Evolutionary conservation across 1,140 invertebrate species (phyloP).

Genomic region (Portunus trituberculatus): DNA sequence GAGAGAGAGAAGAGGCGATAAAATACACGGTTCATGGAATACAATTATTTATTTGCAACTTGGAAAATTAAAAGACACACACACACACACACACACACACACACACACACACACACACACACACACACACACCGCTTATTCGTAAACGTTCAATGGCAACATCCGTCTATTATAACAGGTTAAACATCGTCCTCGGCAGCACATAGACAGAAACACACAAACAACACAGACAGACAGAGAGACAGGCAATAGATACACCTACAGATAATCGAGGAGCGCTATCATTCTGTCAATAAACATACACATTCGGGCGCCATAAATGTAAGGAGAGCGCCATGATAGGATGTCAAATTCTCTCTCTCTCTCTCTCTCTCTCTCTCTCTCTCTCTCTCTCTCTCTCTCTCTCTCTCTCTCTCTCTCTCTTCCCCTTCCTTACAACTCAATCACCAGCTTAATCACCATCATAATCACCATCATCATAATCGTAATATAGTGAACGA

Average conservation of each 20-base stretch:
- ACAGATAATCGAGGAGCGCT: too few relatives aligned
- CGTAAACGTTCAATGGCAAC: slow-evolving; percentile 1
- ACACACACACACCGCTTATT: slow-evolving; percentile 33
- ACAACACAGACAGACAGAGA: not conserved
- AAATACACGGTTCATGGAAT: not conserved
- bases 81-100: slow-evolving; percentile 30
- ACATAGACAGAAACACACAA: too few relatives aligned
- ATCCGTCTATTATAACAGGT: too few relatives aligned
- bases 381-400: not conserved
- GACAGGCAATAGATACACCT: not conserved
- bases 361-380: not conserved
- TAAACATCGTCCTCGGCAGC: too few relatives aligned
- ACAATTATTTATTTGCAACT: not conserved
- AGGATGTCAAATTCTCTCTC: too few relatives aligned
- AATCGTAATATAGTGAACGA: too few relatives aligned
- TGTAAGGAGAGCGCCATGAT: too few relatives aligned
- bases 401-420: not conserved
- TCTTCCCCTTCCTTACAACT: not conserved
- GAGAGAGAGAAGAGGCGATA: too few relatives aligned
- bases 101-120: slow-evolving; percentile 33
- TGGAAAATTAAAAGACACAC: not conserved
- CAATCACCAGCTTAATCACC: not conserved
- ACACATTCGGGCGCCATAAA: too few relatives aligned
- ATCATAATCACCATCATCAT: too few relatives aligned
- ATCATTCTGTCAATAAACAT: too few relatives aligned